These are phyloP conservation scores for Hermaeophaga mercurialis DNA, from an alignment of 2,888 invertebrate species.

Conservation along the genomic window DNA sequence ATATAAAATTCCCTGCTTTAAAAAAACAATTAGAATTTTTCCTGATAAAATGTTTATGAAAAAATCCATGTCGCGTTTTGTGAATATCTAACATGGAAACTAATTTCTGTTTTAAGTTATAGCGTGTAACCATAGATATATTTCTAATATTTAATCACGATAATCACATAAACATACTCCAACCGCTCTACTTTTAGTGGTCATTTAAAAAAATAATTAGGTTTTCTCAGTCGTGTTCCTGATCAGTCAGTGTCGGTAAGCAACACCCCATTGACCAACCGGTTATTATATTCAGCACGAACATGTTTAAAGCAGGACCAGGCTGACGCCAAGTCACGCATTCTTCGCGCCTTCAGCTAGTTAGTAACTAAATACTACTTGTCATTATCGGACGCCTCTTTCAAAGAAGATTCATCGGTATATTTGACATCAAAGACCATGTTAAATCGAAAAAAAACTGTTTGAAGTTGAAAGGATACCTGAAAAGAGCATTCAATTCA, in stretches of 20 bases:
- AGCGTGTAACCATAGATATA: too few relatives aligned
- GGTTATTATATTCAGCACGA: slow-evolving; percentile 13
- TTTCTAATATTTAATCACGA: too few relatives aligned
- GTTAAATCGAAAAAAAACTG: neutral
- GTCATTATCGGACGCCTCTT: slow-evolving; percentile 34
- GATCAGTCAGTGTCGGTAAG: slow-evolving; percentile 16
- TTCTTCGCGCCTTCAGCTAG: slow-evolving; percentile 41
- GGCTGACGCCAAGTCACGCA: slow-evolving; percentile 40
- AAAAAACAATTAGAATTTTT: too few relatives aligned
- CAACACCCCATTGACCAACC: slow-evolving; percentile 10
- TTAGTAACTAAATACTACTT: slow-evolving; percentile 37
- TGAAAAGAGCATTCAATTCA: too few relatives aligned
- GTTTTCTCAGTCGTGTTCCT: slow-evolving; percentile 1
- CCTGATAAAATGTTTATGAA: too few relatives aligned
- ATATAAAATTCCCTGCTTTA: too few relatives aligned
- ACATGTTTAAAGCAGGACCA: neutral
- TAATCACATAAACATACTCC: too few relatives aligned
- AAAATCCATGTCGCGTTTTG: too few relatives aligned
- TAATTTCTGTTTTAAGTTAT: too few relatives aligned
- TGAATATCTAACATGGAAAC: too few relatives aligned
- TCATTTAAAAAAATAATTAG: slow-evolving; percentile 18
- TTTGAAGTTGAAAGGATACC: too few relatives aligned
- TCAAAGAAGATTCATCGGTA: neutral
- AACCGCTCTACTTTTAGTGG: slow-evolving; percentile 6
- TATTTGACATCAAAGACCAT: neutral